Conservation (phyloP, 2,888 invertebrate species). For the Cacoxenus indagator region DNA sequence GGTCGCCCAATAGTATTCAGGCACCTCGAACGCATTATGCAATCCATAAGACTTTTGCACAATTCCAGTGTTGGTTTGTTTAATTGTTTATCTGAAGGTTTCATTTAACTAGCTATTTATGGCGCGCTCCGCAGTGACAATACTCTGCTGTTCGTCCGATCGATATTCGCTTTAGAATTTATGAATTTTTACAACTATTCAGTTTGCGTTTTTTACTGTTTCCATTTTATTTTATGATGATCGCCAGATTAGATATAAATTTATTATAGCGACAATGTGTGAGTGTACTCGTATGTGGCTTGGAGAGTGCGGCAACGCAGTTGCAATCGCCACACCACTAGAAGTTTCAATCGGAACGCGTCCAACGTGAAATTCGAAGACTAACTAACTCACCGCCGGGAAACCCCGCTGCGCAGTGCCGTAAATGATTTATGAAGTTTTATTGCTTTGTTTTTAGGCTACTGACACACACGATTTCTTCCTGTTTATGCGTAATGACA, state of each 20-base stretch:
- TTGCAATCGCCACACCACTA: neutral
- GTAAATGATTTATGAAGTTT: constrained; percentile 57
- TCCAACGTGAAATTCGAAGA: neutral
- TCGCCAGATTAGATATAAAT: constrained; percentile 18
- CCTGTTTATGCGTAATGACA: constrained; percentile 8
- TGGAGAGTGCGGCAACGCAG: neutral
- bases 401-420: constrained; percentile 1
- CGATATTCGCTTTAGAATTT: neutral
- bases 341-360: neutral
- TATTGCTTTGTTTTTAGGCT: constrained; percentile 48
- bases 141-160: neutral
- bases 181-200: neutral
- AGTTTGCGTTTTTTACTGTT: neutral
- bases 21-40: no score
- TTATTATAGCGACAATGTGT: constrained; percentile 10
- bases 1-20: no score
- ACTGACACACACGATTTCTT: constrained; percentile 17
- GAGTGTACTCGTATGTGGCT: neutral
- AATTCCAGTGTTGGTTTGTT: no score
- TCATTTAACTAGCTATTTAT: neutral
- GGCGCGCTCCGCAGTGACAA: neutral
- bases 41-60: no score
- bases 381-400: constrained; percentile 23
- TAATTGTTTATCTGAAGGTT: neutral
- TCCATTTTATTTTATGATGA: constrained; percentile 16